Evolutionary conservation across 1,140 invertebrate species (phyloP).

Genomic region (Phortica variegata): DNA sequence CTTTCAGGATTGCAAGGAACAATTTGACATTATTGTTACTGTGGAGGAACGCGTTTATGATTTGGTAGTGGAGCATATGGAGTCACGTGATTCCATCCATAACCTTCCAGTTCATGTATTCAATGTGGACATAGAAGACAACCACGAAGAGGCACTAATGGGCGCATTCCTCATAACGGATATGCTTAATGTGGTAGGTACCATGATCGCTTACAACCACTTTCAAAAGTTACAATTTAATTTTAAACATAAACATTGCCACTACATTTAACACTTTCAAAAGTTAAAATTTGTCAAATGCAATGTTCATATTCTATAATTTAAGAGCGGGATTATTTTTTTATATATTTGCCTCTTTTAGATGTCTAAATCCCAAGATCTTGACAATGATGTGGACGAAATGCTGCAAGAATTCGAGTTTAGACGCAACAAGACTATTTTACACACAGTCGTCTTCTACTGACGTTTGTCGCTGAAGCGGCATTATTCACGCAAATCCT

Average conservation of each 20-base stretch:
- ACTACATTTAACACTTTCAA: too few species aligned
- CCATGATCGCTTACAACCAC: too few species aligned
- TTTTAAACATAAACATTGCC: too few species aligned
- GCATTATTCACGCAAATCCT: too few species aligned
- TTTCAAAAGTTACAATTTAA: neutral
- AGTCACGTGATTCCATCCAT: conserved; percentile 68
- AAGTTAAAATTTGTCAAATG: too few species aligned
- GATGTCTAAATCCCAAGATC: conserved; percentile 86
- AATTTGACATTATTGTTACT: conserved; percentile 96
- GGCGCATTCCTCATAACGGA: conserved; percentile 98
- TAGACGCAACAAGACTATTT: conserved; percentile 80
- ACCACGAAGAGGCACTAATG: conserved; percentile 99
- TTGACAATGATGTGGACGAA: conserved; percentile 99
- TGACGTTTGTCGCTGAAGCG: too few species aligned
- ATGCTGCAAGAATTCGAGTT: conserved; percentile 93
- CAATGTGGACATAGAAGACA: conserved; percentile 99
- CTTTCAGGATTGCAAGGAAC: conserved; percentile 87
- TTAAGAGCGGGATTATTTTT: conserved; percentile 23
- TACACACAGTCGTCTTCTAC: conserved; percentile 95
- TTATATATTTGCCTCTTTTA: conserved; percentile 59
- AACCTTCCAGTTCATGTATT: conserved; percentile 93
- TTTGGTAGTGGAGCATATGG: conserved; percentile 82
- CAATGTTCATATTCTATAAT: neutral
- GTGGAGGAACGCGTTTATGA: conserved; percentile 99
- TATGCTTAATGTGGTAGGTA: conserved; percentile 79